Percentiles rank a stretch among this genome's conserved stretches.
These are phyloP conservation scores for Diadumene lineata DNA, from an alignment of 92 coral and sea anemone genomes.

Conservation along the genomic window DNA sequence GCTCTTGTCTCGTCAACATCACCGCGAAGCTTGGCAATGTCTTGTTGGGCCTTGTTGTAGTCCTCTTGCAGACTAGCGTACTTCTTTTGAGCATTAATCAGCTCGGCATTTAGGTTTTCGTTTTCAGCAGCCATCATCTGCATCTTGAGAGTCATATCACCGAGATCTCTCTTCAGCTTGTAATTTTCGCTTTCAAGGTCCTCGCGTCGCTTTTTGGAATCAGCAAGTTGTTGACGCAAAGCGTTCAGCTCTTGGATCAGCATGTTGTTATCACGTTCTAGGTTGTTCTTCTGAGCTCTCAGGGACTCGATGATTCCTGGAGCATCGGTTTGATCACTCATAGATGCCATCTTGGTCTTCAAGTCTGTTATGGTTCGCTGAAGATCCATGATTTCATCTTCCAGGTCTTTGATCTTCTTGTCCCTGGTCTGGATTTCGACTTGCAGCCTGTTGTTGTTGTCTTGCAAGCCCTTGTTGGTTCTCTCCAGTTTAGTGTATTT, in stretches of 20 bases:
- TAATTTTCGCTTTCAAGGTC: constrained; percentile 77
- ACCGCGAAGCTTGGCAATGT: constrained; percentile 78
- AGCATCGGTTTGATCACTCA: constrained; percentile 85
- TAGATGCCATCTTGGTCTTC: constrained; percentile 69
- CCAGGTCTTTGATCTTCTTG: constrained; percentile 70
- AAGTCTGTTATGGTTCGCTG: constrained; percentile 75
- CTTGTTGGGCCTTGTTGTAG: constrained; percentile 75
- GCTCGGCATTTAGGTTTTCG: constrained; percentile 83
- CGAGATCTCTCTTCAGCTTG: constrained; percentile 69
- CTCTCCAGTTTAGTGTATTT: constrained; percentile 79
- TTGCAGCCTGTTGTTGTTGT: constrained; percentile 71
- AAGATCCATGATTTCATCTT: constrained; percentile 83
- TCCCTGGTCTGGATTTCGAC: constrained; percentile 56
- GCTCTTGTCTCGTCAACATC: constrained; percentile 66
- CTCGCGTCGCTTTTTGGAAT: constrained; percentile 72
- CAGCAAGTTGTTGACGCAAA: constrained; percentile 53
- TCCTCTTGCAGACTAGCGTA: constrained; percentile 74
- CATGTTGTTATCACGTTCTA: constrained; percentile 93
- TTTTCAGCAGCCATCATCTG: constrained; percentile 68
- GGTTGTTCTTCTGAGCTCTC: constrained; percentile 74
- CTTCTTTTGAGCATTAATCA: constrained; percentile 80
- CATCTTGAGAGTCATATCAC: constrained; percentile 66
- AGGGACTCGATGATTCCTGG: constrained; percentile 83
- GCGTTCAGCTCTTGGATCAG: constrained; percentile 78
- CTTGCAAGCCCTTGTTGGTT: constrained; percentile 60